Base-by-base conservation (phyloP, 2,113 vertebrate species). In the Phylloscopus trochilus region DNA sequence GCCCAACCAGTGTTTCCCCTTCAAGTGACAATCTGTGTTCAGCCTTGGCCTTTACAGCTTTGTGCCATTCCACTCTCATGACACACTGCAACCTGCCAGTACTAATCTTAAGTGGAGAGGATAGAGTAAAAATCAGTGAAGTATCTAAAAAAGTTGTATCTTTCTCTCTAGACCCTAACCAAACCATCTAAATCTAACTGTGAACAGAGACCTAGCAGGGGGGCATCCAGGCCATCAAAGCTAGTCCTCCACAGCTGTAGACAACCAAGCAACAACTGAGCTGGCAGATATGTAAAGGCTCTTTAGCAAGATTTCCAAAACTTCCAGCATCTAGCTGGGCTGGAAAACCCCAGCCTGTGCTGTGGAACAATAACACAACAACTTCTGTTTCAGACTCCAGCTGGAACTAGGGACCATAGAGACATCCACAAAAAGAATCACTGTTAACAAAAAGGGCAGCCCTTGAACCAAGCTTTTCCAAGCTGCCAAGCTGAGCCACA, bases 291-390 rank as follows among this genome's bases (percentile, higher is more conserved):
- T 1, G 80, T 7, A 12, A 20, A 75, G 52, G 33, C 16, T 89
- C 60, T 89, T 95, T 41, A 87, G 86, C 35, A 92, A 89, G 69
- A 89, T 28, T 90, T 92, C 64, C 83, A 83, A 83, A 49, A 75
- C 37, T 87, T 74, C 19, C 73, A 91, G 73, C 76, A 81, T 89
- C 72, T 94, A 67, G 5, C 55, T 67, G 60, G 39, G 51, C 51
- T 86, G 84, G 73, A 91, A 83, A 91, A 47, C n/a, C 58, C 67
- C 74, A 66, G 87, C 23, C 66, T 87, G 16, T 69, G 39, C 53
- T 92, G 74, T 28, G 20, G 37, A 91, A 76, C 31, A 64, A 75
- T 79, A 93, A 83, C 18, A 85, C 17, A 87, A 87, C 62, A 69
- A 43, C 77, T 82, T 89, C 81, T 69, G 77, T 60, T 89, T 93